Evolutionary conservation across 1,140 invertebrate genomes (phyloP).

Genomic region (Dryas iulia): DNA sequence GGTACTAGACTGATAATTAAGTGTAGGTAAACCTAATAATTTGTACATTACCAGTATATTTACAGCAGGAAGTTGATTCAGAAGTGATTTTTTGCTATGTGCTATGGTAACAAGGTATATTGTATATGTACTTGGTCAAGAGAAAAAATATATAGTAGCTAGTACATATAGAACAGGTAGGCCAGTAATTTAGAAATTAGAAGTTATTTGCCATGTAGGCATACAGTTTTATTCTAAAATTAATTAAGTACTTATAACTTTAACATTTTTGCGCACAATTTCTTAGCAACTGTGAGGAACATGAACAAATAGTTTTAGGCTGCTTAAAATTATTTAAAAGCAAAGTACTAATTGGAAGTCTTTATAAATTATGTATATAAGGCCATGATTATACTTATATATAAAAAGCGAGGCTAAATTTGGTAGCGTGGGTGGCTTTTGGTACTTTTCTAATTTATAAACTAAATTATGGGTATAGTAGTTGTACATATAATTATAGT

Average conservation of each 20-base stretch:
- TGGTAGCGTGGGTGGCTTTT: background rate
- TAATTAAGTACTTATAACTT: background rate
- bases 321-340: conserved; percentile 5
- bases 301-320: background rate
- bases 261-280: background rate
- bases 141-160: background rate
- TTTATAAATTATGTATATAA: conserved; percentile 2
- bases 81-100: conserved; percentile 7
- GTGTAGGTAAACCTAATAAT: conserved; percentile 11
- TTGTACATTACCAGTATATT: conserved; percentile 14
- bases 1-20: background rate
- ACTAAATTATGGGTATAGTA: background rate
- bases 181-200: background rate
- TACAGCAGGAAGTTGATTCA: background rate
- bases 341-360: background rate
- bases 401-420: conserved; percentile 1
- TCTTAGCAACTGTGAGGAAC: conserved; percentile 7
- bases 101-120: background rate
- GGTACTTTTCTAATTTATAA: background rate
- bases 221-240: background rate
- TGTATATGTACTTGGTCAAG: background rate
- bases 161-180: background rate
- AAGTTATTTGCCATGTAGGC: background rate
- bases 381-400: conserved; percentile 1
- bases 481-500: too few species aligned